Base-by-base conservation (phyloP, 2,113 vertebrate species). In the Gambusia holbrooki region DNA sequence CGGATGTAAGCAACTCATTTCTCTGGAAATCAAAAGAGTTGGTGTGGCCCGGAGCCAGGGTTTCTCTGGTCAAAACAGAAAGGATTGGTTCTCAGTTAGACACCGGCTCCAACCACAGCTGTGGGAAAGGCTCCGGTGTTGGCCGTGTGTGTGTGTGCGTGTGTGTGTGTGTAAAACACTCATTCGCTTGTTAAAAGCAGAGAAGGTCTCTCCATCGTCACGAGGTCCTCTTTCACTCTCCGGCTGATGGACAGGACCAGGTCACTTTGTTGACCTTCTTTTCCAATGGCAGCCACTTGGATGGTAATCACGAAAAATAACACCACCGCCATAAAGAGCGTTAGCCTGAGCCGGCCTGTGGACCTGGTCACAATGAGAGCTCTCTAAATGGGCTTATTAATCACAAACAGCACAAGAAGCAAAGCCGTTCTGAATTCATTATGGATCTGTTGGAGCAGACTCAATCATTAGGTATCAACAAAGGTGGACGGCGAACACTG, bases 231-330 rank as follows among this genome's bases (percentile, higher is more conserved):
- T 86, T 89, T 88, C 82, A 76, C 92, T 88, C 90, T 92, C 89
- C 81, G 89, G 88, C 77, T 90, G 89, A 91, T 92, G 91, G 91
- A 93, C 86, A 71, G 79, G 83, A 85, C 65, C 40, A 86, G 90
- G 90, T 88, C 92, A 84, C 87, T 90, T 62, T 91, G 92, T 93
- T 92, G 92, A 93, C 94, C 93, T 80, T 86, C 86, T 92, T 91
- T 76, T 93, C 89, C 92, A 90, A n/a, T 85, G 87, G 84, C 87
- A 82, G 79, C 92, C 92, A 94, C 94, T 94, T 93, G 88, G 91
- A 91, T 45, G 79, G 83, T 90, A 92, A 94, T 94, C 92, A 94
- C 93, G 89, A 94, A 94, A 94, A 95, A 94, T 95, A 94, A 94
- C 93, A 93, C 87, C 81, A 80, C 60, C 81, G 77, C 90, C 86